phyloP scores from a whole-genome alignment of 2,113 vertebrate species.

The Neopipo cinnamomea region DNA sequence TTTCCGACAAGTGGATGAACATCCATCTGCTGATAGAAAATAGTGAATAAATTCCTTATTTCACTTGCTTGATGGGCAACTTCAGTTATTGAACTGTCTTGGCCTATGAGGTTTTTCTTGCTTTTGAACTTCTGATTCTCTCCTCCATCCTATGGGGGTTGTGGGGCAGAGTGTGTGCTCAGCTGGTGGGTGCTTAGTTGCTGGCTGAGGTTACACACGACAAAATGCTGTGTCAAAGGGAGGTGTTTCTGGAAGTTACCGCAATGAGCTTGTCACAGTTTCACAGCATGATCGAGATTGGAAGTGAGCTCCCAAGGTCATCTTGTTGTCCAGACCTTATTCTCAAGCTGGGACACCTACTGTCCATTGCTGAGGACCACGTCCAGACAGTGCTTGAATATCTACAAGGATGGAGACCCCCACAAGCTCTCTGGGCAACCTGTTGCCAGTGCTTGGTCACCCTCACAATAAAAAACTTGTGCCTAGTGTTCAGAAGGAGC shows the following conservation, averaged over 20 bases:
- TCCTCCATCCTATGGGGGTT: background rate
- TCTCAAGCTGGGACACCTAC: background rate
- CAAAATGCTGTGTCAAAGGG: background rate
- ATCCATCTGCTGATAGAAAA: background rate
- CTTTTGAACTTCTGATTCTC: background rate
- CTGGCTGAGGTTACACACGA: background rate
- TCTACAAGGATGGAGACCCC: background rate
- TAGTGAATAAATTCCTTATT: background rate
- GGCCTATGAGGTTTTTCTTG: background rate
- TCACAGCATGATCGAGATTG: background rate
- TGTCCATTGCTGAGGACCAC: accelerated
- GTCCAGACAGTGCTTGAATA: background rate
- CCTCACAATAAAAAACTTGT: background rate
- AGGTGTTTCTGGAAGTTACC: background rate
- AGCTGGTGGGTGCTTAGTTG: background rate
- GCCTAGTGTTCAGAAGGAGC: accelerated
- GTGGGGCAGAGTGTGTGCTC: background rate
- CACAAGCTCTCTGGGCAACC: background rate
- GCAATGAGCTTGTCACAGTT: background rate
- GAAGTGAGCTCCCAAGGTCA: background rate
- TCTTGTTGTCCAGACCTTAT: background rate
- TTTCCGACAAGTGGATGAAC: background rate
- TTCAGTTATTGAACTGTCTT: background rate
- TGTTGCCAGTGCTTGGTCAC: background rate
- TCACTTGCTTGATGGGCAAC: background rate